These are phyloP conservation scores for Smittia sp. DNA, from an alignment of 2,888 invertebrate species.

Conservation along the genomic window DNA sequence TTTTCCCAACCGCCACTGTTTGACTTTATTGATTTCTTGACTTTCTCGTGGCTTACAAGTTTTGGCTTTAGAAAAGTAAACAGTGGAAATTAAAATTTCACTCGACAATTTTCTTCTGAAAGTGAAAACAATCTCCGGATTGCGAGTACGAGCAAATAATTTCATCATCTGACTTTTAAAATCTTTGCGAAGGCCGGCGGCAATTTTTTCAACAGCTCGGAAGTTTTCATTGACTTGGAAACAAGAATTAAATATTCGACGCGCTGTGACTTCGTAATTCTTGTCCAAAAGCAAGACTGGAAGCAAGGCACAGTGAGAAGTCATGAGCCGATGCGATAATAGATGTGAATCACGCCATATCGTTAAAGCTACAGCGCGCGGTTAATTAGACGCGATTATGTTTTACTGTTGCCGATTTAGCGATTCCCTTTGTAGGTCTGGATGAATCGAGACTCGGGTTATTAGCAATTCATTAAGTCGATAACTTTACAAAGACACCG, in stretches of 20 bases:
- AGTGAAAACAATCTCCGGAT: background rate
- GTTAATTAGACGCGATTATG: conserved; percentile 28
- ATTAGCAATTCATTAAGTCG: conserved; percentile 14
- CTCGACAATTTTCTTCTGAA: background rate
- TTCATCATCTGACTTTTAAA: conserved; percentile 16
- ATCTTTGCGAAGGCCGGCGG: background rate
- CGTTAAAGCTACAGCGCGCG: background rate
- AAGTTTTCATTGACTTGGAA: background rate
- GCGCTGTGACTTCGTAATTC: conserved; percentile 21
- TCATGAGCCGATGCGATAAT: conserved; percentile 18
- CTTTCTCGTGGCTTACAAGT: background rate
- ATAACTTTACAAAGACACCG: conserved; percentile 18
- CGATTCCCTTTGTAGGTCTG: conserved; percentile 1
- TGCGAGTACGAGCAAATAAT: background rate
- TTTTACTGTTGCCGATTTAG: conserved; percentile 7
- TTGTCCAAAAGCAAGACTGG: background rate
- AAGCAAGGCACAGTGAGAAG: background rate
- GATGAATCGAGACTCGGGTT: background rate
- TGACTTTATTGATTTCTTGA: conserved; percentile 36
- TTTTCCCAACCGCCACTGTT: conserved; percentile 14
- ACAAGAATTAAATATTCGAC: conserved; percentile 27
- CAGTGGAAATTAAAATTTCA: background rate
- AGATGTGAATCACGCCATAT: conserved; percentile 27
- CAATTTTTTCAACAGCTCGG: background rate
- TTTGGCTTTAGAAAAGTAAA: background rate